Conservation (phyloP, 2,113 vertebrate genomes). For the Ictalurus punctatus region DNA sequence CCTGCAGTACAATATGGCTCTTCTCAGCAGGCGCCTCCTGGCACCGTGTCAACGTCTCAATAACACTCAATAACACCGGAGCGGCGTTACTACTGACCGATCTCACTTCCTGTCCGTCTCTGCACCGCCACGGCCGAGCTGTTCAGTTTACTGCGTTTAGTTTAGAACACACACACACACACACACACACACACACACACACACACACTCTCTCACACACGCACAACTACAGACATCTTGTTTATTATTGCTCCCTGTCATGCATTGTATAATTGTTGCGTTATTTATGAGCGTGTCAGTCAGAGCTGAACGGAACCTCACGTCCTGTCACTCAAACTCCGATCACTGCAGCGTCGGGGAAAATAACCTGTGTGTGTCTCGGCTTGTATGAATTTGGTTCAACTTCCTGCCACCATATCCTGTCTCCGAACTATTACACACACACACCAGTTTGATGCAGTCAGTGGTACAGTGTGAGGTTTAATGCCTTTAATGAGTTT, state of each 20-base stretch:
- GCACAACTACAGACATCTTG: background rate
- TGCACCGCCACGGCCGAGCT: no score
- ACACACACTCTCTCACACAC: background rate
- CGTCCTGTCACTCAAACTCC: background rate
- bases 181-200: background rate
- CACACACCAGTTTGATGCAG: background rate
- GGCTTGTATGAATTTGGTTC: background rate
- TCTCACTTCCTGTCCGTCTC: background rate
- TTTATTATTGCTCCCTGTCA: background rate
- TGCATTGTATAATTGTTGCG: background rate
- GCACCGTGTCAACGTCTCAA: constrained; percentile 14
- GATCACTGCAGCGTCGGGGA: background rate
- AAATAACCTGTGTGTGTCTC: background rate
- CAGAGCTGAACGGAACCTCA: background rate
- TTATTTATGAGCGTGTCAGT: background rate
- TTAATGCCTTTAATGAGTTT: background rate
- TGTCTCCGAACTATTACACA: background rate
- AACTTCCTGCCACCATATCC: constrained; percentile 12
- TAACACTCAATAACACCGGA: background rate
- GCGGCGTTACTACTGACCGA: background rate
- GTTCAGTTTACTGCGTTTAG: background rate
- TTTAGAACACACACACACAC: background rate
- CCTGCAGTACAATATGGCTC: background rate
- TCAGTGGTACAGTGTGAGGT: background rate
- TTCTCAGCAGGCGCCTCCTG: background rate